phyloP scores from a whole-genome alignment of 2,113 vertebrate species.

The Cyprinodon tularosa region DNA sequence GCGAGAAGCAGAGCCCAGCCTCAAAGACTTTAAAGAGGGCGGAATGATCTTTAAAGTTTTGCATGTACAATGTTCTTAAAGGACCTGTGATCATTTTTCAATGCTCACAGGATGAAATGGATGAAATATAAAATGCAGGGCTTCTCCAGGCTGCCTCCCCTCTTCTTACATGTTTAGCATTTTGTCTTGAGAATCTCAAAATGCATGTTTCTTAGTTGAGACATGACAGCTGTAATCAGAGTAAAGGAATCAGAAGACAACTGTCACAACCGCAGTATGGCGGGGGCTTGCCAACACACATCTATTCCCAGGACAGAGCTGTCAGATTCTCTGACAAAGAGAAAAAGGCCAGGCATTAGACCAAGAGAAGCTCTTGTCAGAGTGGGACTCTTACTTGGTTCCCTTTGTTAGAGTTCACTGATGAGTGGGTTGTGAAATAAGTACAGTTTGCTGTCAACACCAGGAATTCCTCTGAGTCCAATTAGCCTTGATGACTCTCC shows the following conservation, averaged over 20 bases:
- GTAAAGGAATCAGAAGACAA: slow-evolving; percentile 48
- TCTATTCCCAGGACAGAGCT: slow-evolving; percentile 55
- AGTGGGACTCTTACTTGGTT: slow-evolving; percentile 27
- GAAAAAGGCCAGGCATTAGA: slow-evolving; percentile 44
- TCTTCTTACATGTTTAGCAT: slow-evolving; percentile 23
- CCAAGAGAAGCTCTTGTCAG: slow-evolving; percentile 35
- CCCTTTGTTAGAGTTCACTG: slow-evolving; percentile 48
- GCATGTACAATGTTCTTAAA: neutral
- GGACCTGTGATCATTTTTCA: slow-evolving; percentile 3
- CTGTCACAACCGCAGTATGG: slow-evolving; percentile 33
- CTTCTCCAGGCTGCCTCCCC: slow-evolving; percentile 6
- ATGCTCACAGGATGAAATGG: neutral
- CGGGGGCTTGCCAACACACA: slow-evolving; percentile 28
- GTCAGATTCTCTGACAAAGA: slow-evolving; percentile 57
- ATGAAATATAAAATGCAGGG: slow-evolving; percentile 9
- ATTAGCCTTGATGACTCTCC: slow-evolving; percentile 68
- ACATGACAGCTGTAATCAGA: slow-evolving; percentile 60
- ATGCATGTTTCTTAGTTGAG: slow-evolving; percentile 38
- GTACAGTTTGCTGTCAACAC: slow-evolving; percentile 36
- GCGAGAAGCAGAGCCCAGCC: neutral
- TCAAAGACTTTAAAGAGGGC: slow-evolving; percentile 8
- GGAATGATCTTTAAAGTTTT: neutral
- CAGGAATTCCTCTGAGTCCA: slow-evolving; percentile 65
- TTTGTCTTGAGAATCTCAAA: slow-evolving; percentile 42
- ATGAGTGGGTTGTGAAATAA: slow-evolving; percentile 42